Percentiles rank a stretch among this genome's conserved stretches.
phyloP scores from a whole-genome alignment of 2,113 vertebrate species.

The Apeltes quadracus region DNA sequence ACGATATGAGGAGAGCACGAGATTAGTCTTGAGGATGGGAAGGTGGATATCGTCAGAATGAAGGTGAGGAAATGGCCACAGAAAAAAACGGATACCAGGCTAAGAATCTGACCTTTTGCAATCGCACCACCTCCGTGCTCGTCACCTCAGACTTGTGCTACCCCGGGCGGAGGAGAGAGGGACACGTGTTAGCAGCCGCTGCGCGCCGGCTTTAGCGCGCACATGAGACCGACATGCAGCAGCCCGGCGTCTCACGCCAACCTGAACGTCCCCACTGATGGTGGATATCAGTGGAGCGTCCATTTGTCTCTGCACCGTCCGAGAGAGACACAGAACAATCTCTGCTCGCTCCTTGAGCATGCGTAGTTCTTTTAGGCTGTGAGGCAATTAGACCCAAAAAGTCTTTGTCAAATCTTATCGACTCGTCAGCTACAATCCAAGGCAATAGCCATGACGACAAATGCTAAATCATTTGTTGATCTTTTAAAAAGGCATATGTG shows the following conservation, averaged over 20 bases:
- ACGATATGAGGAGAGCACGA: constrained; percentile 58
- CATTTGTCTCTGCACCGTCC: constrained; percentile 83
- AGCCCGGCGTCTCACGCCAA: constrained; percentile 83
- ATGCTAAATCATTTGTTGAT: not conserved
- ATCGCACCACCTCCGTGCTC: constrained; percentile 88
- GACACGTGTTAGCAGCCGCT: constrained; percentile 64
- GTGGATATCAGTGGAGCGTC: constrained; percentile 79
- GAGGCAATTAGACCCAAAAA: not conserved
- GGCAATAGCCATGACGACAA: constrained; percentile 1
- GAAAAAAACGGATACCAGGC: constrained; percentile 23
- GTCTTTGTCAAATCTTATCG: not conserved
- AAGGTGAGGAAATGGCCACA: constrained; percentile 42
- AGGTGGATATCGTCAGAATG: constrained; percentile 47
- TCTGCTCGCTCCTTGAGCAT: constrained; percentile 25
- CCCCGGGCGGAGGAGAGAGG: constrained; percentile 70
- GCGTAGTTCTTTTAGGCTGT: not conserved
- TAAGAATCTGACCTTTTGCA: constrained; percentile 92
- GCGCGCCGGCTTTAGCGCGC: constrained; percentile 20
- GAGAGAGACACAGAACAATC: constrained; percentile 65
- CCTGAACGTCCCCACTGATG: constrained; percentile 88
- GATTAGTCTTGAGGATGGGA: constrained; percentile 50
- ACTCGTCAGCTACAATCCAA: not conserved
- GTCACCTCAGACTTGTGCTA: constrained; percentile 86
- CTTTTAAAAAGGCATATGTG: not conserved
- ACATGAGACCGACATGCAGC: constrained; percentile 32